Evolutionary conservation across 2,888 invertebrate genomes (phyloP).

Genomic region (Metacarcinus magister): DNA sequence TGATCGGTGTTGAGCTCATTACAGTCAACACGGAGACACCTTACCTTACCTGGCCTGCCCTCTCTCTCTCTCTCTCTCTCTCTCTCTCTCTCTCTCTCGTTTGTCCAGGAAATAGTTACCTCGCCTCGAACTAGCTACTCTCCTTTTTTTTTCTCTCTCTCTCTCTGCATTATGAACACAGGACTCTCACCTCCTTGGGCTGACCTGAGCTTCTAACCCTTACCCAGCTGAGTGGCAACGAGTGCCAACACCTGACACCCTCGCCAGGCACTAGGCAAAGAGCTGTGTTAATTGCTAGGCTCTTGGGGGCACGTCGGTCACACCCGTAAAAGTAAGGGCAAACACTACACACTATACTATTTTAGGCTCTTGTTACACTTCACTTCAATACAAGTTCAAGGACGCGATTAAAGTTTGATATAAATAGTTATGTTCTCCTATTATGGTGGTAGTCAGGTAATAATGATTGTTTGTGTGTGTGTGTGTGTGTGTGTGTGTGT

Average conservation of each 20-base stretch:
- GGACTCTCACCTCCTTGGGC: too few relatives aligned
- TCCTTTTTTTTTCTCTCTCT: not conserved
- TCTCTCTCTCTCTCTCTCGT: not conserved
- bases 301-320: not conserved
- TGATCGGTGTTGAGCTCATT: not conserved
- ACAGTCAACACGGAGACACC: not conserved
- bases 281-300: not conserved
- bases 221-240: not conserved
- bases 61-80: constrained; percentile 2
- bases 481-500: constrained; percentile 2
- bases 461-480: not conserved
- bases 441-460: not conserved
- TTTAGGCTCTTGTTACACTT: not conserved
- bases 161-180: not conserved
- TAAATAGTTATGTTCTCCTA: not conserved
- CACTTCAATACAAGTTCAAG: not conserved
- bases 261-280: not conserved
- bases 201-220: too few relatives aligned
- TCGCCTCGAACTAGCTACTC: too few relatives aligned
- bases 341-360: not conserved
- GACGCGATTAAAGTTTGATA: not conserved
- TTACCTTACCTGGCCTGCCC: not conserved
- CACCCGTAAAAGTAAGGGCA: not conserved
- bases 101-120: too few relatives aligned
- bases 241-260: constrained; percentile 12